These are phyloP conservation scores for Therioaphis trifolii DNA, from an alignment of 2,888 invertebrate genomes.

Conservation along the genomic window DNA sequence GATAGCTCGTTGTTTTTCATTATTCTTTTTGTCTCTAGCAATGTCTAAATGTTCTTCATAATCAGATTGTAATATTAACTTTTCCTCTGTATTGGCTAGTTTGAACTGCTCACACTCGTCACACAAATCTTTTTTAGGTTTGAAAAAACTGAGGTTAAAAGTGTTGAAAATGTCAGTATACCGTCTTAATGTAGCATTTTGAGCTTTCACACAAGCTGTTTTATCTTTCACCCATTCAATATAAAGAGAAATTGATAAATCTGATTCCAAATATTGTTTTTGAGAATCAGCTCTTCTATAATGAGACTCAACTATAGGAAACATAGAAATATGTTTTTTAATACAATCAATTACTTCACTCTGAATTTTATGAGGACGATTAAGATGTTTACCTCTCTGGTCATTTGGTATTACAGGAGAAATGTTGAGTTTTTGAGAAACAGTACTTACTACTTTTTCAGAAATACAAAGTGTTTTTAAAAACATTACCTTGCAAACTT, in stretches of 20 bases:
- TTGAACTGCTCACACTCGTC: constrained; percentile 19
- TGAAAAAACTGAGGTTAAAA: constrained; percentile 9
- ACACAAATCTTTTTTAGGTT: constrained; percentile 17
- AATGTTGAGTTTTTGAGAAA: constrained; percentile 1
- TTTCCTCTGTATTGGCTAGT: constrained; percentile 7
- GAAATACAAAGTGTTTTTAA: constrained; percentile 18
- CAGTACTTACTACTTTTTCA: constrained; percentile 9
- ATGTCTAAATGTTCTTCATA: neutral
- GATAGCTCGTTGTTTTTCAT: neutral
- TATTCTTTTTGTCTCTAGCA: constrained; percentile 30
- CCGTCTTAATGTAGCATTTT: constrained; percentile 7
- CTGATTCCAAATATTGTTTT: neutral
- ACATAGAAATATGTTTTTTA: constrained; percentile 15
- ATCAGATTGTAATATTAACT: neutral
- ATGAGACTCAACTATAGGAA: constrained; percentile 15
- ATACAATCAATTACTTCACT: neutral
- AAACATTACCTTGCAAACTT: too few relatives aligned
- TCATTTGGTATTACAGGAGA: neutral
- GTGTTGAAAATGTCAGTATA: constrained; percentile 24
- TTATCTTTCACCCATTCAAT: constrained; percentile 20
- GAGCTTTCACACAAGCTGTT: neutral
- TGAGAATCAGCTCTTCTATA: constrained; percentile 19
- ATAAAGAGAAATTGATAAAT: neutral
- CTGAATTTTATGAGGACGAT: neutral
- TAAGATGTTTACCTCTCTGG: too few relatives aligned